Conservation (phyloP, 2,113 vertebrate genomes). For the Strix aluco region DNA sequence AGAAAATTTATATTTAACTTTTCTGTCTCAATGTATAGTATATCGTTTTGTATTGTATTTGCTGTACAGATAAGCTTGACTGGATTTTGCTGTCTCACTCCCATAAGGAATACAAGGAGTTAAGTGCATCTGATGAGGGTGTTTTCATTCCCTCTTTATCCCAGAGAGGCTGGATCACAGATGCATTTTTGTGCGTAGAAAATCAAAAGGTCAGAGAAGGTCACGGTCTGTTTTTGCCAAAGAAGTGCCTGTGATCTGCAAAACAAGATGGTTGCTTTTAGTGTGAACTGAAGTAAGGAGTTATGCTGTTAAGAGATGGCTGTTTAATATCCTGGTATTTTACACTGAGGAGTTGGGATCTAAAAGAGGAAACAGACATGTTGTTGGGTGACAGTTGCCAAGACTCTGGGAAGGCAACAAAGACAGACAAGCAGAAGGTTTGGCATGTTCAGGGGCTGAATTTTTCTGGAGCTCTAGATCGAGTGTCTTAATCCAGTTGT, state of each 20-base stretch:
- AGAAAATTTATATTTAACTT: background rate
- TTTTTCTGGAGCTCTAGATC: background rate
- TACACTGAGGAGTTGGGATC: background rate
- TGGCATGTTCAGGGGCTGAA: background rate
- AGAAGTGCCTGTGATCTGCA: background rate
- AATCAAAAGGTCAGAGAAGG: background rate
- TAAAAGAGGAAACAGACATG: background rate
- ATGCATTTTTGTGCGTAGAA: background rate
- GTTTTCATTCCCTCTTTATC: background rate
- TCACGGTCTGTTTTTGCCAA: background rate
- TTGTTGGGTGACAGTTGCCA: background rate
- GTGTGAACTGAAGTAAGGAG: background rate
- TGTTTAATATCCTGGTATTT: background rate
- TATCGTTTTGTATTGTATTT: accelerated
- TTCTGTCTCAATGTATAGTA: background rate
- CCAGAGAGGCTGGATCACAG: background rate
- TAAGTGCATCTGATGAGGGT: background rate
- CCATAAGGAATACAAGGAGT: background rate
- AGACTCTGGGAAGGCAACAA: background rate
- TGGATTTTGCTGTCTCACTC: background rate
- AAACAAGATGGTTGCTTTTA: background rate
- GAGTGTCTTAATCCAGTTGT: background rate
- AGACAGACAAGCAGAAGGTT: background rate
- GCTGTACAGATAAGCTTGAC: background rate
- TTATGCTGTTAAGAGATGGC: background rate